Evolutionary conservation across 2,797 vertebrate species (phyloP).

Genomic region (Melanotaenia pygmaea): DNA sequence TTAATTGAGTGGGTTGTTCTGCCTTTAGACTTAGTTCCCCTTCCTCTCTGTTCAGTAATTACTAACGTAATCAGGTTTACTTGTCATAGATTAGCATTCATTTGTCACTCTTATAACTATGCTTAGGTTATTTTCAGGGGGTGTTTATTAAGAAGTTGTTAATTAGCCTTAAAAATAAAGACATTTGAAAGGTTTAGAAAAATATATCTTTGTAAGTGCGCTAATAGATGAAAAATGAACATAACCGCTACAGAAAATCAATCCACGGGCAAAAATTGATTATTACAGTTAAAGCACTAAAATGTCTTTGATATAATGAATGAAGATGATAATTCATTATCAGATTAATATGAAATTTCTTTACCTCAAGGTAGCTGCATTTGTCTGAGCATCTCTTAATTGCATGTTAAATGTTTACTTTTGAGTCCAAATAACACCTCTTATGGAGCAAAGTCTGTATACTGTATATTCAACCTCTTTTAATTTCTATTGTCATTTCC

Average conservation of each 20-base stretch:
- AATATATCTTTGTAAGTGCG: background rate
- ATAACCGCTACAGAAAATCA: background rate
- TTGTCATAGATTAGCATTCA: slow-evolving; percentile 13
- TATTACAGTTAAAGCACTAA: background rate
- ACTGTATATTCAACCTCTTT: background rate
- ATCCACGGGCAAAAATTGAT: background rate
- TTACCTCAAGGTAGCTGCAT: background rate
- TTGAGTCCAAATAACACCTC: background rate
- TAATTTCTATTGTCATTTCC: background rate
- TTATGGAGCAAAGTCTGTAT: background rate
- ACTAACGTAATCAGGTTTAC: slow-evolving; percentile 44
- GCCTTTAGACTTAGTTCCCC: slow-evolving; percentile 18
- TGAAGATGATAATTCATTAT: background rate
- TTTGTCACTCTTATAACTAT: background rate
- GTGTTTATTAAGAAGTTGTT: slow-evolving; percentile 7
- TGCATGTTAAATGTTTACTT: background rate
- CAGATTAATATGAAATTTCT: background rate
- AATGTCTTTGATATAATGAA: background rate
- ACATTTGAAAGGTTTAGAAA: slow-evolving; percentile 18
- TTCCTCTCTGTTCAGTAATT: slow-evolving; percentile 42
- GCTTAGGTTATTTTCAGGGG: background rate
- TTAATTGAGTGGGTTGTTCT: slow-evolving; percentile 36
- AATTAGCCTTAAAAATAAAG: slow-evolving; percentile 7
- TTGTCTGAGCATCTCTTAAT: background rate
- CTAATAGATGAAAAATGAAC: background rate